Evolutionary conservation across 2,113 vertebrate genomes (phyloP).

Genomic region (Nyctereutes procyonoides): DNA sequence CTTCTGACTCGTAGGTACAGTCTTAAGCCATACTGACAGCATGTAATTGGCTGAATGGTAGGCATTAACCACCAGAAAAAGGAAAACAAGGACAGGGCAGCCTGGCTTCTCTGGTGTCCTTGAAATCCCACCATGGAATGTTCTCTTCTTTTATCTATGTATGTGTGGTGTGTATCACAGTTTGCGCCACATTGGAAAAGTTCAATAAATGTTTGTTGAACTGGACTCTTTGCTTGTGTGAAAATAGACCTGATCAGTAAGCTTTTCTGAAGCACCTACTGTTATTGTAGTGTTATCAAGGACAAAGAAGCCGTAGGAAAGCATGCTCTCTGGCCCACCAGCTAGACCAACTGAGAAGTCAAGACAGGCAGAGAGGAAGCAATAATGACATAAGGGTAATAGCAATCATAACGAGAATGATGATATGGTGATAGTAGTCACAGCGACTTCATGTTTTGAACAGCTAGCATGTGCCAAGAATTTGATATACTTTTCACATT

Average conservation of each 20-base stretch:
- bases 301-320: not conserved
- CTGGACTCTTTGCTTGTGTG: not conserved
- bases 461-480: not conserved
- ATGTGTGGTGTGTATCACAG: rapidly evolving
- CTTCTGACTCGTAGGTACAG: not conserved
- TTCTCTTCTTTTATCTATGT: not conserved
- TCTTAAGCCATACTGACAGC: not conserved
- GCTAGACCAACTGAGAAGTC: not conserved
- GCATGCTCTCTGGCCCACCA: not conserved
- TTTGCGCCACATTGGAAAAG: not conserved
- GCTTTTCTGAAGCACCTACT: not conserved
- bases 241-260: constrained; percentile 37
- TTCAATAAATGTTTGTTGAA: not conserved
- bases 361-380: not conserved
- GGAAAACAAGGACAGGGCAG: not conserved
- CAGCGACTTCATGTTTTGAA: not conserved
- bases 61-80: too few species aligned
- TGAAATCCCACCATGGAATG: not conserved
- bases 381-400: not conserved
- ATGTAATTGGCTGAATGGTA: not conserved
- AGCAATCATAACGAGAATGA: not conserved
- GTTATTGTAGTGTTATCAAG: not conserved
- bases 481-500: not conserved
- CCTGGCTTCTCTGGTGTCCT: not conserved
- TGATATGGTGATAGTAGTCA: not conserved